A percentile compares a stretch with the other conserved stretches of the same genome.
Conservation (phyloP, 2,797 vertebrate genomes). For the Tragelaphus eurycerus region DNA sequence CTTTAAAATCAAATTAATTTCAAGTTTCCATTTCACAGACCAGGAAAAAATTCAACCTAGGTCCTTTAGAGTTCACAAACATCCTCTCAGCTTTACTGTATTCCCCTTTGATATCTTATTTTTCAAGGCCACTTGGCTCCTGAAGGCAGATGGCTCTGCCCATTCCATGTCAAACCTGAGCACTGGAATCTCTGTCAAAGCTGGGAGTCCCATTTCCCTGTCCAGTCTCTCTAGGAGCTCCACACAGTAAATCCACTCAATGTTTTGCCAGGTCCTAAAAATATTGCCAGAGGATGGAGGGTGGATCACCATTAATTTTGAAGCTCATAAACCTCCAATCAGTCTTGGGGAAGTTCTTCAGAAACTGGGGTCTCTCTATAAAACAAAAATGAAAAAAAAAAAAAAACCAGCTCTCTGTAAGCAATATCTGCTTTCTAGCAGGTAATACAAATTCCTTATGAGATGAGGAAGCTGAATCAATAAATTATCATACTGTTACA, state of each 20-base stretch:
- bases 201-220: neutral
- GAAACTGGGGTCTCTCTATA: neutral
- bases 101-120: neutral
- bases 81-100: neutral
- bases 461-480: neutral
- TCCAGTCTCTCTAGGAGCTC: neutral
- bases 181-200: neutral
- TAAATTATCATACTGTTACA: neutral
- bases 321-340: neutral
- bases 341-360: neutral
- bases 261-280: neutral
- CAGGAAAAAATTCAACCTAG: neutral
- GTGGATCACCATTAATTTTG: neutral
- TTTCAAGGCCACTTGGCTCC: neutral
- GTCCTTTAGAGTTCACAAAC: neutral
- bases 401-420: neutral
- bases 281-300: neutral
- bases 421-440: neutral
- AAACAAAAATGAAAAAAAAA: neutral
- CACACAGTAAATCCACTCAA: neutral
- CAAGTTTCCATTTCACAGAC: neutral
- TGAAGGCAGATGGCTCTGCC: neutral
- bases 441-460: neutral
- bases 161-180: neutral
- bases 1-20: conserved; percentile 19